phyloP scores from a whole-genome alignment of 2,797 vertebrate genomes.

The Lacerta bilineata region DNA sequence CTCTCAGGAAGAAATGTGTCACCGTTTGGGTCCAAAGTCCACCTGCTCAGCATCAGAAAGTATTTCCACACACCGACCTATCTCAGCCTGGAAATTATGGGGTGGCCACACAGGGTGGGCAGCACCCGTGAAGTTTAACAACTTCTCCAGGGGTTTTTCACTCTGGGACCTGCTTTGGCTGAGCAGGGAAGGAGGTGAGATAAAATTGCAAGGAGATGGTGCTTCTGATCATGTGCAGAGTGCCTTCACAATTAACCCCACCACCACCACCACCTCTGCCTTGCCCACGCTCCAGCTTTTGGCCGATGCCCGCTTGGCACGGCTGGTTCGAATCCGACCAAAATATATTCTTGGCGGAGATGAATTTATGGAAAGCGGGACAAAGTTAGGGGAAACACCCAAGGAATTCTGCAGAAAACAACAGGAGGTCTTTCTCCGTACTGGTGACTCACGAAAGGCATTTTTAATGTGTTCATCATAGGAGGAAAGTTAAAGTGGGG shows the following conservation, averaged over 20 bases:
- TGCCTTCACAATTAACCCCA: too few relatives aligned
- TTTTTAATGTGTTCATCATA: not conserved
- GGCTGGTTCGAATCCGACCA: not conserved
- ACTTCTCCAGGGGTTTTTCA: not conserved
- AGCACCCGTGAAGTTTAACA: not conserved
- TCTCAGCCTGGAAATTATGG: not conserved
- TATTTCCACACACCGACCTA: not conserved
- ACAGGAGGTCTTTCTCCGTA: accelerated
- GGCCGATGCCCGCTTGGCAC: too few relatives aligned
- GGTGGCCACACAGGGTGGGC: too few relatives aligned
- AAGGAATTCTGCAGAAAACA: not conserved
- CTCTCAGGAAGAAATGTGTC: not conserved
- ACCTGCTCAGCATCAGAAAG: not conserved
- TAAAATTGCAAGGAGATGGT: not conserved
- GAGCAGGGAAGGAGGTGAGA: not conserved
- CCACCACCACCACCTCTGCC: not conserved
- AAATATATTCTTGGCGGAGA: not conserved
- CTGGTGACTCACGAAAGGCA: not conserved
- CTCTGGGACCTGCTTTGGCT: too few relatives aligned
- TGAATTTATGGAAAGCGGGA: not conserved
- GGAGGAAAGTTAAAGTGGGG: not conserved
- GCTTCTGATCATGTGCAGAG: not conserved
- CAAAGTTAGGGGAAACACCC: too few relatives aligned
- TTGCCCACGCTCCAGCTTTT: not conserved
- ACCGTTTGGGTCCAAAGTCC: not conserved